Evolutionary conservation across 2,113 vertebrate species (phyloP), one percentile per base, ranked within the genome.

Genomic region (Cromileptes altivelis): DNA sequence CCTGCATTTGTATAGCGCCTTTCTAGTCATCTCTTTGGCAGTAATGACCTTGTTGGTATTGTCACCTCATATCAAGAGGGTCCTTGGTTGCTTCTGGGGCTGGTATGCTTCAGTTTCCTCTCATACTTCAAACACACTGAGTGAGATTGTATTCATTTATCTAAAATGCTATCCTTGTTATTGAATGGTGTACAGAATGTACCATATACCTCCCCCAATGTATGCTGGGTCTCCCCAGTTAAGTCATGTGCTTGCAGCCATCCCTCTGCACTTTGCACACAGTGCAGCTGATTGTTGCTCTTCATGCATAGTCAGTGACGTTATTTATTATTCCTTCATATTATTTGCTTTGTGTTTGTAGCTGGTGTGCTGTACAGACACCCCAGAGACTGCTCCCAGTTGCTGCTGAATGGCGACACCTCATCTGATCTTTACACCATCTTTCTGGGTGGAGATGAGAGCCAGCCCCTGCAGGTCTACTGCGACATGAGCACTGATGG

Each of bases 401-500:
- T 97, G 1, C 94, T 99, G 47, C 92, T 99, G 82, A 99, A 99
- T 8, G 98, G 98, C 17, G 98, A 99, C 80, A 91, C 92, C 1
- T 84, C 93, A 30, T 97, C 98, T 10, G 97, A 97, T n/a, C 82
- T 98, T 75, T 96, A 98, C 89, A 98, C 97, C 0, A 90, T 99
- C 81, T 99, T 98, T 77, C 72, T 97, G 85, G 95, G 96, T 0
- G 97, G 97, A 23, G 95, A 99, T 63, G 97, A 97, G 89, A 90
- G 86, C 64, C 97, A 98, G 91, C 94, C 97, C 0, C 71, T 97
- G 72, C 95, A 98, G 80, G 98, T 99, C 57, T 98, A 94, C 95
- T 99, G 98, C 0, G 98, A 99, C 94, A 99, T 99, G 98, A 93
- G 27, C 47, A 96, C 96, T 7, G 98, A 99, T 0, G 98, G 98